Evolutionary conservation across 2,888 invertebrate genomes (phyloP).

Genomic region (Smittia aterrima): DNA sequence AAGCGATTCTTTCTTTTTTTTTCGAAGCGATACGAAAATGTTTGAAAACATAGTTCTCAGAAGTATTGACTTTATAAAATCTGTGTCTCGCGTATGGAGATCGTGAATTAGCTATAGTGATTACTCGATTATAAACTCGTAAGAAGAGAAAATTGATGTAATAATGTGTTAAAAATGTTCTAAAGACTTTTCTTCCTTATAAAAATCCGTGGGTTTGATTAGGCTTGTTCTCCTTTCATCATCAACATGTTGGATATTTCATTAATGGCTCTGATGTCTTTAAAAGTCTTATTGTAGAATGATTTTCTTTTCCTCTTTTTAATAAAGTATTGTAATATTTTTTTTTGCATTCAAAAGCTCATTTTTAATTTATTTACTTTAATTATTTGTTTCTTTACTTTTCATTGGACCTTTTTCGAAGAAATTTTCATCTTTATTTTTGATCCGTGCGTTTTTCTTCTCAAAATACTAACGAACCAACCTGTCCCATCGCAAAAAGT

Average conservation of each 20-base stretch:
- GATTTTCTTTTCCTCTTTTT: constrained; percentile 13
- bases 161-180: background rate
- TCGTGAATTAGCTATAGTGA: background rate
- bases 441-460: constrained; percentile 18
- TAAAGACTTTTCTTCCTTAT: background rate
- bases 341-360: constrained; percentile 37
- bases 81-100: no score
- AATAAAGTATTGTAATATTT: constrained; percentile 14
- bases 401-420: constrained; percentile 34
- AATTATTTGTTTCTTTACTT: constrained; percentile 27
- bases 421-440: constrained; percentile 13
- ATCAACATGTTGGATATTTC: background rate
- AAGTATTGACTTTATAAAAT: no score
- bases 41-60: no score
- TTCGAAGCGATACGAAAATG: no score
- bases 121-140: background rate
- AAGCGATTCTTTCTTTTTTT: no score
- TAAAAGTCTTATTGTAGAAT: constrained; percentile 36
- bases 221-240: constrained; percentile 1
- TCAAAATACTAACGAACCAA: background rate
- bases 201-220: constrained; percentile 7
- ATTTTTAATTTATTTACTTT: constrained; percentile 27
- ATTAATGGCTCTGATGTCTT: constrained; percentile 33
- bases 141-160: constrained; percentile 3
- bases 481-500: background rate